These are phyloP conservation scores for Fabriciana adippe DNA, from an alignment of 2,888 invertebrate genomes.

Conservation along the genomic window DNA sequence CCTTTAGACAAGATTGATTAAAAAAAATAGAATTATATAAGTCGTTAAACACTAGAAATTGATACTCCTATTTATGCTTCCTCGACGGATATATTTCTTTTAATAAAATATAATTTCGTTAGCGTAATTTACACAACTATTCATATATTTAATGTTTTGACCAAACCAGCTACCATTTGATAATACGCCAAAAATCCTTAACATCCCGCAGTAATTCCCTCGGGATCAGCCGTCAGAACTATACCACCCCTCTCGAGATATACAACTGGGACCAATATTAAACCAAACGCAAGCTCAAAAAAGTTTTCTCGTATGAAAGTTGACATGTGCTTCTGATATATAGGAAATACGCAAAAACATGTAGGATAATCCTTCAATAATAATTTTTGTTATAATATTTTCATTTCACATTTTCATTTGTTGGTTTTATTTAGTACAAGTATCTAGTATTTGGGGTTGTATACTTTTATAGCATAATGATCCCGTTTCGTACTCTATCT, in stretches of 20 bases:
- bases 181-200: constrained; percentile 9
- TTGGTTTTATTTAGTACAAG: too few relatives aligned
- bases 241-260: constrained; percentile 7
- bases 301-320: constrained; percentile 12
- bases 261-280: constrained; percentile 7
- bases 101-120: too few relatives aligned
- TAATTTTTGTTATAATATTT: too few relatives aligned
- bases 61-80: too few relatives aligned
- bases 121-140: background rate
- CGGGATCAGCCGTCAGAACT: constrained; percentile 7
- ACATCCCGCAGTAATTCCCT: constrained; percentile 6
- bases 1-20: too few relatives aligned
- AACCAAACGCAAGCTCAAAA: constrained; percentile 5
- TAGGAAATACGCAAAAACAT: background rate
- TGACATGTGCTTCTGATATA: constrained; percentile 11
- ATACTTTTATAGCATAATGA: too few relatives aligned
- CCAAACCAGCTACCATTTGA: background rate
- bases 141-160: constrained; percentile 9
- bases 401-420: too few relatives aligned
- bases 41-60: too few relatives aligned
- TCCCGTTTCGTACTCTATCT: too few relatives aligned
- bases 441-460: too few relatives aligned
- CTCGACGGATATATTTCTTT: too few relatives aligned
- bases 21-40: too few relatives aligned
- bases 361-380: background rate